phyloP scores from a whole-genome alignment of 2,888 invertebrate species.

The Sympetrum striolatum region DNA sequence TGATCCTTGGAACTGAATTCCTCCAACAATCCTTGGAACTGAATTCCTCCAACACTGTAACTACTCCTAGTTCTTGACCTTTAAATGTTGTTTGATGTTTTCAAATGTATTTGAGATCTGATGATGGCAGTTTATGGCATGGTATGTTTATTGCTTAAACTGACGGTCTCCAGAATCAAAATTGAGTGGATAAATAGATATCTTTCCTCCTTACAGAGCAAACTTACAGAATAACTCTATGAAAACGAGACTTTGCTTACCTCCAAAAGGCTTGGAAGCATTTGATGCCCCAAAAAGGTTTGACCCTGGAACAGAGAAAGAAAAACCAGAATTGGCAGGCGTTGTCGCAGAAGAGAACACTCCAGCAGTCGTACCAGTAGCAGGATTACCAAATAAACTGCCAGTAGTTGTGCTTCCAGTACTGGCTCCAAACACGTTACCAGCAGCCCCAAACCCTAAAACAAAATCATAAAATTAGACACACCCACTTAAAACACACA shows the following conservation, averaged over 20 bases:
- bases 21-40: too few species aligned
- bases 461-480: neutral
- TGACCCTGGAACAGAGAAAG: slow-evolving; percentile 58
- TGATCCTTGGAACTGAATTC: too few species aligned
- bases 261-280: slow-evolving; percentile 63
- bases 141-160: too few species aligned
- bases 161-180: too few species aligned
- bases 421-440: slow-evolving; percentile 62
- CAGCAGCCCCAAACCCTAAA: slow-evolving; percentile 63
- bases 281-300: slow-evolving; percentile 59
- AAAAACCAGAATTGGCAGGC: slow-evolving; percentile 60
- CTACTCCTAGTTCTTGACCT: too few species aligned
- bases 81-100: too few species aligned
- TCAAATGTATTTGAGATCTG: too few species aligned
- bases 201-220: too few species aligned
- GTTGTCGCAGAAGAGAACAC: slow-evolving; percentile 60
- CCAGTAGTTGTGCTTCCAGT: slow-evolving; percentile 66
- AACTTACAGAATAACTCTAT: too few species aligned
- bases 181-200: too few species aligned
- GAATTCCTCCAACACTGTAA: too few species aligned
- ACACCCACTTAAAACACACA: neutral
- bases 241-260: slow-evolving; percentile 52
- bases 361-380: slow-evolving; percentile 61
- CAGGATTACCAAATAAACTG: slow-evolving; percentile 72
- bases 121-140: too few species aligned